These are phyloP conservation scores for Hydrozoanthus tunicans DNA, from an alignment of 64 coral and sea anemone species.

Conservation along the genomic window DNA sequence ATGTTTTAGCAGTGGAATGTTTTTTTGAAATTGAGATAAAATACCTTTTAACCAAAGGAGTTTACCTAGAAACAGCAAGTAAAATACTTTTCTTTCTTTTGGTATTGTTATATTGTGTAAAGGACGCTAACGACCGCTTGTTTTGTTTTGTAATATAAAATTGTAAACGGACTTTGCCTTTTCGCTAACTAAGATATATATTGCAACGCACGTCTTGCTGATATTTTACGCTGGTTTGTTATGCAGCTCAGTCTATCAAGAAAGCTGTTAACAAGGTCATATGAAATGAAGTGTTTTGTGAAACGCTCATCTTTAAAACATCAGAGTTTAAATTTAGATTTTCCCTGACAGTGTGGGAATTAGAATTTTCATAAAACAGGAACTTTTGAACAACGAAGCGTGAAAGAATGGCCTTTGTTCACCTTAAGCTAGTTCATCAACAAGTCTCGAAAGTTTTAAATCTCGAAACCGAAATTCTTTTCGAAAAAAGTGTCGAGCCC, in stretches of 20 bases:
- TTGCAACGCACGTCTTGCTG: background rate
- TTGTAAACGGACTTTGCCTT: background rate
- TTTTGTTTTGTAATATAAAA: slow-evolving; percentile 27
- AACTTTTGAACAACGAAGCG: slow-evolving; percentile 49
- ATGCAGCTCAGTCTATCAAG: background rate
- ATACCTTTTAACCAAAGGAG: background rate
- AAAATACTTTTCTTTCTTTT: slow-evolving; percentile 24
- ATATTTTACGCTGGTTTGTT: background rate
- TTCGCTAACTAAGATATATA: background rate
- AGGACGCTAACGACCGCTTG: slow-evolving; percentile 31
- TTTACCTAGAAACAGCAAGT: background rate
- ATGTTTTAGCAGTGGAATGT: background rate
- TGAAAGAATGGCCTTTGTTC: slow-evolving; percentile 46
- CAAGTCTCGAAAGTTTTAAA: slow-evolving; percentile 12
- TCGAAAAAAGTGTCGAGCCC: slow-evolving; percentile 13
- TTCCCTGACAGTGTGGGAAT: slow-evolving; percentile 31
- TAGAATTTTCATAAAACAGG: slow-evolving; percentile 51
- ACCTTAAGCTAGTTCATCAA: background rate
- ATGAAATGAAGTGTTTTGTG: background rate
- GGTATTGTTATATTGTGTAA: background rate
- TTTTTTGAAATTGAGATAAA: background rate
- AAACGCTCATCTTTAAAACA: slow-evolving; percentile 34
- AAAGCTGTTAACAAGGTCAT: background rate
- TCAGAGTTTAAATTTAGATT: slow-evolving; percentile 41
- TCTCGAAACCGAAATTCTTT: slow-evolving; percentile 21